Evolutionary conservation across 2,888 invertebrate species (phyloP).

Genomic region (Aleiodes testaceus): DNA sequence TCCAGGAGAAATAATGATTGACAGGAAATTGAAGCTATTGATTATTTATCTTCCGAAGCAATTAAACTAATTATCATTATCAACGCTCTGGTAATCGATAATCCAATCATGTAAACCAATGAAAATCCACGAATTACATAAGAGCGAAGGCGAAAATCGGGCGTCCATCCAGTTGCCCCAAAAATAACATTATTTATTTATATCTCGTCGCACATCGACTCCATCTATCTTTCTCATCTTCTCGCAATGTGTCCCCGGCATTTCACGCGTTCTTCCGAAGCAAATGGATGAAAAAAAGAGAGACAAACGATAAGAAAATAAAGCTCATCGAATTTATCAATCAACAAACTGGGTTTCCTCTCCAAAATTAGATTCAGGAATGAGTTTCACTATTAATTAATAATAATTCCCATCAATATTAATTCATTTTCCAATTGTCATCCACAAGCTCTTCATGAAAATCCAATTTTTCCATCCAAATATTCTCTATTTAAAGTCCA

Average conservation of each 20-base stretch:
- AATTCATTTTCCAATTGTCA: too few relatives aligned
- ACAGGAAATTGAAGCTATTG: too few relatives aligned
- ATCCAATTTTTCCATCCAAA: too few relatives aligned
- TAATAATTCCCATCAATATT: too few relatives aligned
- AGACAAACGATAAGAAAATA: slow-evolving; percentile 34
- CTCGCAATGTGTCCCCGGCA: slow-evolving; percentile 53
- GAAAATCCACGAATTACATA: slow-evolving; percentile 68
- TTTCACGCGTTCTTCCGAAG: slow-evolving; percentile 45
- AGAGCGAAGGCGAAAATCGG: slow-evolving; percentile 63
- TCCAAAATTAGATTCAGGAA: slow-evolving; percentile 1
- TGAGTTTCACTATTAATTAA: not conserved
- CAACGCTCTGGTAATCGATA: not conserved
- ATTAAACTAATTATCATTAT: not conserved
- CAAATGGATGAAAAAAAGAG: slow-evolving; percentile 6
- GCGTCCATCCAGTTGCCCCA: slow-evolving; percentile 68
- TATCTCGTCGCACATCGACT: slow-evolving; percentile 65
- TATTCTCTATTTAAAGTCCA: too few relatives aligned
- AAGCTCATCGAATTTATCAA: slow-evolving; percentile 45
- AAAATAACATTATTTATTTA: slow-evolving; percentile 71
- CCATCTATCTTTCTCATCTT: slow-evolving; percentile 59
- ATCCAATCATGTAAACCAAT: slow-evolving; percentile 13
- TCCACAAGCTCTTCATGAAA: too few relatives aligned
- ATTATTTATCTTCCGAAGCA: too few relatives aligned
- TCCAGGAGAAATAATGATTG: too few relatives aligned
- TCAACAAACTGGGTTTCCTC: slow-evolving; percentile 42